These are phyloP conservation scores for Macquaria australasica DNA, from an alignment of 2,113 vertebrate species.

Conservation along the genomic window DNA sequence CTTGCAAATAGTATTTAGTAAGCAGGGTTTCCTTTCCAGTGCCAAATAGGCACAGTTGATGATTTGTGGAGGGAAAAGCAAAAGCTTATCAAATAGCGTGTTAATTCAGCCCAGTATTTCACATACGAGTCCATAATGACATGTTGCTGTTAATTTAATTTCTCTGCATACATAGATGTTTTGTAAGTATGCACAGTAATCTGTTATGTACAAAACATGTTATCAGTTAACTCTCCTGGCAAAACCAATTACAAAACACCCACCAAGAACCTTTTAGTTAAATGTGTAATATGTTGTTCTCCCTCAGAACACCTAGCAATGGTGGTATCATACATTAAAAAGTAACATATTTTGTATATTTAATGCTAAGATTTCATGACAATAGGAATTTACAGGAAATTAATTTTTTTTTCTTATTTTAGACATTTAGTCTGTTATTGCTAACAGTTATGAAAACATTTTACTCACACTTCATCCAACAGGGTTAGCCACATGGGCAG, in stretches of 20 bases:
- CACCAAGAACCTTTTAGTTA: not conserved
- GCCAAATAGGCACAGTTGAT: conserved; percentile 1
- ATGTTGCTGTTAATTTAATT: conserved; percentile 22
- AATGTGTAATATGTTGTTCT: not conserved
- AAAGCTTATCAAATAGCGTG: not conserved
- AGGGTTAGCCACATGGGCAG: not conserved
- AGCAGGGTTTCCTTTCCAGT: not conserved
- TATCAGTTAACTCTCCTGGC: not conserved
- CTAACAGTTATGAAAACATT: not conserved
- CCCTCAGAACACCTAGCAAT: not conserved
- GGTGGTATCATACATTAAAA: not conserved
- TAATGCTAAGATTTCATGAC: not conserved
- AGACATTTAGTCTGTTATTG: not conserved
- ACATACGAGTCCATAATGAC: conserved; percentile 39
- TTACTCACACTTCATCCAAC: not conserved
- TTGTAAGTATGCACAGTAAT: conserved; percentile 32
- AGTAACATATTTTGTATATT: not conserved
- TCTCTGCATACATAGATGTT: not conserved
- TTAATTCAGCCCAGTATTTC: conserved; percentile 25
- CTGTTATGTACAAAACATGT: conserved; percentile 29
- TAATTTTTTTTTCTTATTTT: not conserved
- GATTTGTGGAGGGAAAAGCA: conserved; percentile 20
- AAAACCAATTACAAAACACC: not conserved
- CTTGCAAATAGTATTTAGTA: conserved; percentile 38
- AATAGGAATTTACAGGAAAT: no score